A percentile compares a stretch with the other conserved stretches of the same genome.
Conservation (phyloP, 2,888 invertebrate genomes). For the Ophioninae sp. region DNA sequence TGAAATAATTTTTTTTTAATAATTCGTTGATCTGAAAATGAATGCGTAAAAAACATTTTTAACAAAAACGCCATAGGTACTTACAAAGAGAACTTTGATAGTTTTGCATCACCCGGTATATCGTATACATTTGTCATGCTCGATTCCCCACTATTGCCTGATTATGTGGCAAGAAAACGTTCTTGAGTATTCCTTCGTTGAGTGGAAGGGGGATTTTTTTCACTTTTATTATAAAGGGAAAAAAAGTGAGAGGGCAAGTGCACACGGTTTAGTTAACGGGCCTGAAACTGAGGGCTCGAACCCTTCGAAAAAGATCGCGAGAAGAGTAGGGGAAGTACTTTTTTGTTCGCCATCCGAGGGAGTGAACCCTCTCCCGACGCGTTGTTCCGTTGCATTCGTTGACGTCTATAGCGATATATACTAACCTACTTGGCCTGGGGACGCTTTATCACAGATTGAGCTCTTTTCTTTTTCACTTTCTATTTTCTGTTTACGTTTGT, state of each 20-base stretch:
- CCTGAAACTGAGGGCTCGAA: constrained; percentile 32
- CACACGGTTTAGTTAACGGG: constrained; percentile 38
- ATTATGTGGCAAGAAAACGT: neutral
- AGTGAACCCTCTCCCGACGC: constrained; percentile 17
- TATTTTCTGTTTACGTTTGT: too few species aligned
- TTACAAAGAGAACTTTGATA: too few species aligned
- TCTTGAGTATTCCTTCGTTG: neutral
- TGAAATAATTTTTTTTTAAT: too few species aligned
- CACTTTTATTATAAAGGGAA: neutral
- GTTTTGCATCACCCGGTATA: neutral
- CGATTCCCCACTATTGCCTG: neutral
- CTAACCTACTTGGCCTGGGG: neutral
- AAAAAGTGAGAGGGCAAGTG: constrained; percentile 4
- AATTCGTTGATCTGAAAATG: too few species aligned
- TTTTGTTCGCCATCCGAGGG: constrained; percentile 46
- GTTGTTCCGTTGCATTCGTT: neutral
- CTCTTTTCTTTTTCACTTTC: too few species aligned
- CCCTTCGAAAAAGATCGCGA: constrained; percentile 33
- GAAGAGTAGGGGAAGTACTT: constrained; percentile 37
- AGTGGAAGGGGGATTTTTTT: neutral
- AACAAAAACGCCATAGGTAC: too few species aligned
- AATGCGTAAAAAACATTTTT: too few species aligned
- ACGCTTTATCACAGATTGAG: too few species aligned
- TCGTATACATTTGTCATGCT: neutral
- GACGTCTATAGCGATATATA: neutral